Evolutionary conservation across 1,140 invertebrate species (phyloP).

Genomic region (Lepidurus apus): DNA sequence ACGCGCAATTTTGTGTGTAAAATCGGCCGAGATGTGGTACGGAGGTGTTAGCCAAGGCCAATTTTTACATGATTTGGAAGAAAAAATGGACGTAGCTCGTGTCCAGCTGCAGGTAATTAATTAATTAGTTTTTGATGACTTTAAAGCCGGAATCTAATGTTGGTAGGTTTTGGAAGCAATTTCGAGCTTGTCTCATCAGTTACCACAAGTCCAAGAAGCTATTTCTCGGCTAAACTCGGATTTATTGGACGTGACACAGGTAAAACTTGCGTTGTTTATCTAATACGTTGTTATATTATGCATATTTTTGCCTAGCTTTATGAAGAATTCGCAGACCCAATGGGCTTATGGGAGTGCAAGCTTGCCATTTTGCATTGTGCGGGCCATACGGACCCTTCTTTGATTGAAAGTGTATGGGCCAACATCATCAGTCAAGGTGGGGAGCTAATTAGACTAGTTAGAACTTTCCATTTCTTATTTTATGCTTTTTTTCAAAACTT

Average conservation of each 20-base stretch:
- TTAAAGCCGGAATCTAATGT: constrained; percentile 19
- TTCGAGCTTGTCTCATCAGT: constrained; percentile 47
- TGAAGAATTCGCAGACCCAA: constrained; percentile 72
- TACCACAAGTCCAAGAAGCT: constrained; percentile 44
- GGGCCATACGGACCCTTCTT: constrained; percentile 64
- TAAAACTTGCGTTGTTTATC: constrained; percentile 38
- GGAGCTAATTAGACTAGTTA: not conserved
- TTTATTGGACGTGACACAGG: constrained; percentile 52
- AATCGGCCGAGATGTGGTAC: constrained; percentile 72
- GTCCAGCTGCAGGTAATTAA: constrained; percentile 59
- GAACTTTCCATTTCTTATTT: not conserved
- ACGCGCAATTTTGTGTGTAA: constrained; percentile 89
- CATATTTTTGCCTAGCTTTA: constrained; percentile 42
- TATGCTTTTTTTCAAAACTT: not conserved
- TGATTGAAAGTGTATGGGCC: constrained; percentile 37
- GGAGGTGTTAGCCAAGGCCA: constrained; percentile 61
- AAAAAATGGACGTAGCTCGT: constrained; percentile 81
- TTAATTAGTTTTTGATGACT: constrained; percentile 32
- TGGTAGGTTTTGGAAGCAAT: constrained; percentile 59
- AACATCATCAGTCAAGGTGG: constrained; percentile 32
- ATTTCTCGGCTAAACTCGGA: constrained; percentile 50
- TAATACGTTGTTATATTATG: constrained; percentile 23
- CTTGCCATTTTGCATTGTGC: constrained; percentile 77
- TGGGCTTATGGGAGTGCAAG: constrained; percentile 77
- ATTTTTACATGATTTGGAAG: constrained; percentile 85